Base-by-base conservation (phyloP, 2,797 vertebrate species). In the Bryconaethiops microstoma region DNA sequence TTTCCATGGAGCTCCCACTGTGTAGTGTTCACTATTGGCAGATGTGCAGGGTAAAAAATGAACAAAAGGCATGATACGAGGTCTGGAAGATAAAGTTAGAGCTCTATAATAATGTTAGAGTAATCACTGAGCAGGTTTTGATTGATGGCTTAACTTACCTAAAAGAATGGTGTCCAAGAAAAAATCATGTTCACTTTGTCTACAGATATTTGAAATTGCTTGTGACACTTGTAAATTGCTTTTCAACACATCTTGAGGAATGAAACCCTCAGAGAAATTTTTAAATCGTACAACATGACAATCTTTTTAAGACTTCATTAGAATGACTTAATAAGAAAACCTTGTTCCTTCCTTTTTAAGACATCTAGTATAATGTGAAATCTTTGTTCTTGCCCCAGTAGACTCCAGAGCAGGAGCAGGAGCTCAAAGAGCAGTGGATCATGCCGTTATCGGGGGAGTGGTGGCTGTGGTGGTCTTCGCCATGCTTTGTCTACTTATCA, bases 401-500 rank as follows among this genome's bases (percentile, higher is more conserved):
- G 97, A 99, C 92, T 98, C 97, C 40, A 95, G 96, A 83, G 97
- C 97, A 19, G 97, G 97, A 76, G 96, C 99, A 83, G 97, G 97
- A 50, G 94, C 95, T 0, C 92, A 96, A 0, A 95, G 97, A 35
- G 93, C 96, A 0, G 96, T 99, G 93, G 98, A 99, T 91, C 97
- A 99, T 0, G 98, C 98, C 0, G 97, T 99, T 88, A 97, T 99
- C 0, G 98, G 98, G 0, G 98, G 98, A 0, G 97, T 99, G 54
- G 98, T 99, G 86, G 98, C 98, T 0, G 98, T 99, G 82, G 98
- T 99, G 25, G 97, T 99, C 86, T 99, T 99, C 0, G 97, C 97
- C 17, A 97, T 99, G 96, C 96, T 99, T 77, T 99, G 98, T 90
- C 94, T 99, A 91, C 97, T 99, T 90, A 99, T 99, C 88, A 94